A percentile compares a stretch with the other conserved stretches of the same genome.
phyloP scores from a whole-genome alignment of 2,113 vertebrate genomes.

The Nothoprocta pentlandii region DNA sequence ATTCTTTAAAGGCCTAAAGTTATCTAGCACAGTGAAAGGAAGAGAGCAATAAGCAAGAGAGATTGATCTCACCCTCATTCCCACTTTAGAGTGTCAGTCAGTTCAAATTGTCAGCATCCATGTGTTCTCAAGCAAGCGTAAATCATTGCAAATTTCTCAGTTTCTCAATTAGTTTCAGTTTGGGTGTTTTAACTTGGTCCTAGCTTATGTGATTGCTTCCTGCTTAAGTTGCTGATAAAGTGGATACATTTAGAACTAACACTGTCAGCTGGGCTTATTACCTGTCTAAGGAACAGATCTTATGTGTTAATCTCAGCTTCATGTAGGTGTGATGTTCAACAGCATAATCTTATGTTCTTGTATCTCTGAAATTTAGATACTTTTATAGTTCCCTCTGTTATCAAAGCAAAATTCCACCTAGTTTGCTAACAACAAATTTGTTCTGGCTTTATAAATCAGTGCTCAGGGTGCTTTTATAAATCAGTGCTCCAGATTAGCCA shows the following conservation, averaged over 20 bases:
- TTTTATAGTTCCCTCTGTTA: not conserved
- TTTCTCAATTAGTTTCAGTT: not conserved
- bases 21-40: not conserved
- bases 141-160: not conserved
- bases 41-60: not conserved
- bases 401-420: not conserved
- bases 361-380: not conserved
- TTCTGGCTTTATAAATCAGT: not conserved
- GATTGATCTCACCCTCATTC: not conserved
- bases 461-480: not conserved
- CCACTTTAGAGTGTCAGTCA: not conserved
- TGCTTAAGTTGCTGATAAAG: not conserved
- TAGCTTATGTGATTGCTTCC: not conserved
- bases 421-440: not conserved
- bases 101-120: not conserved
- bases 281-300: not conserved
- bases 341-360: not conserved
- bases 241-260: not conserved
- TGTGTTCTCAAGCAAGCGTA: not conserved
- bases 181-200: not conserved
- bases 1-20: not conserved
- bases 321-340: not conserved
- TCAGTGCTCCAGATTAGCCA: not conserved
- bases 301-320: not conserved
- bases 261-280: not conserved